phyloP scores from a whole-genome alignment of 2,113 vertebrate genomes.

The Prietella phreatophila region DNA sequence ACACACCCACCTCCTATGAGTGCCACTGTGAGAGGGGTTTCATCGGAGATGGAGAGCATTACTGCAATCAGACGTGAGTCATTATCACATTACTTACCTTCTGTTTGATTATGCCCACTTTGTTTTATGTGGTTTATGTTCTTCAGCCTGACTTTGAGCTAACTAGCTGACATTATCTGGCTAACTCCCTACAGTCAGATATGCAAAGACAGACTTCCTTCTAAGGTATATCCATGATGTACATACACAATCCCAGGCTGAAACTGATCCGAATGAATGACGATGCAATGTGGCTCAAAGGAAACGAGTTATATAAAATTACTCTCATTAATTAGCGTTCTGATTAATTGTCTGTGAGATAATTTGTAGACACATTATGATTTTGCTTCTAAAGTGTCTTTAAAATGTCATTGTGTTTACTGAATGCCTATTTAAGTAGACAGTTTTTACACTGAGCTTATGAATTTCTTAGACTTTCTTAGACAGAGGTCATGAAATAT shows the following conservation, averaged over 20 bases:
- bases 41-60: slow-evolving; percentile 80
- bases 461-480: background rate
- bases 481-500: background rate
- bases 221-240: background rate
- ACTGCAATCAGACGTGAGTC: slow-evolving; percentile 91
- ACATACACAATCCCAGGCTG: background rate
- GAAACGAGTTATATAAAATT: background rate
- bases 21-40: slow-evolving; percentile 89
- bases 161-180: background rate
- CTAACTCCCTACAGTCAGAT: background rate
- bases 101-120: background rate
- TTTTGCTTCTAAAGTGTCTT: background rate
- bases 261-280: background rate
- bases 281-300: background rate
- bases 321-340: background rate
- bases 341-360: background rate
- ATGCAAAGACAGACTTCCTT: background rate
- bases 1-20: slow-evolving; percentile 88
- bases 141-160: background rate
- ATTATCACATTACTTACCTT: background rate
- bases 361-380: background rate
- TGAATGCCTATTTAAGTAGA: background rate
- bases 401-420: background rate
- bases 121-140: background rate
- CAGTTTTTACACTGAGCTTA: background rate